Percentiles rank a stretch among this genome's conserved stretches.
Evolutionary conservation across 2,113 vertebrate genomes (phyloP).

Genomic region (Amazona vittata): DNA sequence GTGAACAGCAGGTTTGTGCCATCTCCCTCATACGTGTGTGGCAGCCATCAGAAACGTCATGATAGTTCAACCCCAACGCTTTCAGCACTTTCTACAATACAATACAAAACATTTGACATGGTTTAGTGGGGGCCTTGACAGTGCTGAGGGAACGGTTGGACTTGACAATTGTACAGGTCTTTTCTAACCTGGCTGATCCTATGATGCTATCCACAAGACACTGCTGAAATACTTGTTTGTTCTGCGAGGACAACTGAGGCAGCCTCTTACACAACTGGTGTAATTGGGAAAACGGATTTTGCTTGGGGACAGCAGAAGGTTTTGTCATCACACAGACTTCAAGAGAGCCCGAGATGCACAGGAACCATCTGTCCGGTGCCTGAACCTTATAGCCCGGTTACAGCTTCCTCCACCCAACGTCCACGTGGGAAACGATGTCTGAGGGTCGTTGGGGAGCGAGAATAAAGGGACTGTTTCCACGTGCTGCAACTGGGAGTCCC

Average conservation of each 20-base stretch:
- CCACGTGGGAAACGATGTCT: background rate
- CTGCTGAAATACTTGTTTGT: background rate
- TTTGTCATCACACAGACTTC: background rate
- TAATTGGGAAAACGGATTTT: rapidly evolving
- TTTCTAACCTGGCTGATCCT: background rate
- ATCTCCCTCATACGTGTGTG: rapidly evolving
- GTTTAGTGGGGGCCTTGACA: background rate
- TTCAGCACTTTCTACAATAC: background rate
- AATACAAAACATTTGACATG: background rate
- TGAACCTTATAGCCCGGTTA: background rate
- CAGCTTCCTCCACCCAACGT: background rate
- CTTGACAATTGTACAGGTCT: background rate
- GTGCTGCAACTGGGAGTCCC: background rate
- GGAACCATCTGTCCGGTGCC: background rate
- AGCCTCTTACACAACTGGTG: background rate
- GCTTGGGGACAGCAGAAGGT: background rate
- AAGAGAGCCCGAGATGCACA: background rate
- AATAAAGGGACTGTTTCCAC: background rate
- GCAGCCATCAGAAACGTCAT: background rate
- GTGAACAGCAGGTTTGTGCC: background rate
- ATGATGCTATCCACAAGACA: background rate
- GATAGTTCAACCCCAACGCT: rapidly evolving
- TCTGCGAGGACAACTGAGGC: background rate
- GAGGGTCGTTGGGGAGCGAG: background rate
- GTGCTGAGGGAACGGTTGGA: background rate